Evolutionary conservation across 2,888 invertebrate species (phyloP).

Genomic region (Nephrocerus scutellatus): DNA sequence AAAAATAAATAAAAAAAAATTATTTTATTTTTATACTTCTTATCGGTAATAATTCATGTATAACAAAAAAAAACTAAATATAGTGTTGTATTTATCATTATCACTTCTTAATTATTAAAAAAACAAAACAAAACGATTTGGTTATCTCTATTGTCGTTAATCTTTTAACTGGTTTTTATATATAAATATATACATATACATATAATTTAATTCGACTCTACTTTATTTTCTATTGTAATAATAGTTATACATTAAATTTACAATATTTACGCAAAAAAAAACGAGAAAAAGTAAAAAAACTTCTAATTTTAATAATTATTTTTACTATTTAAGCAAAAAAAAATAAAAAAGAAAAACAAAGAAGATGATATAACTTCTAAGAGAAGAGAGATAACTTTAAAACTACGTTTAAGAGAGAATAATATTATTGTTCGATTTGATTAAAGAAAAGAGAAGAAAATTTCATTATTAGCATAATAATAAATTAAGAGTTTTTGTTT

Average conservation of each 20-base stretch:
- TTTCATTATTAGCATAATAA: too few relatives aligned
- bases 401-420: too few relatives aligned
- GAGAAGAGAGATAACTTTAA: neutral
- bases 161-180: conserved; percentile 18
- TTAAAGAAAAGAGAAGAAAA: too few relatives aligned
- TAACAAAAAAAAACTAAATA: conserved; percentile 17
- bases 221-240: conserved; percentile 16
- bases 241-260: conserved; percentile 14
- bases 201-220: conserved; percentile 24
- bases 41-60: too few relatives aligned
- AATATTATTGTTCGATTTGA: too few relatives aligned
- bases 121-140: conserved; percentile 1
- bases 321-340: too few relatives aligned
- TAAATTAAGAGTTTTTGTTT: too few relatives aligned
- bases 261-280: conserved; percentile 8
- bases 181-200: conserved; percentile 25
- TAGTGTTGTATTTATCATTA: conserved; percentile 19
- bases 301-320: too few relatives aligned
- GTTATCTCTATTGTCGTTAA: too few relatives aligned
- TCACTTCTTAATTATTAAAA: conserved; percentile 15
- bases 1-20: conserved; percentile 1
- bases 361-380: neutral
- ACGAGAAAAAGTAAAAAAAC: neutral
- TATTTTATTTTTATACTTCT: conserved; percentile 7
- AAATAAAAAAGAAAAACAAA: too few relatives aligned